Base-by-base conservation (phyloP, 2,797 vertebrate genomes). In the Gobionotothen gibberifrons region DNA sequence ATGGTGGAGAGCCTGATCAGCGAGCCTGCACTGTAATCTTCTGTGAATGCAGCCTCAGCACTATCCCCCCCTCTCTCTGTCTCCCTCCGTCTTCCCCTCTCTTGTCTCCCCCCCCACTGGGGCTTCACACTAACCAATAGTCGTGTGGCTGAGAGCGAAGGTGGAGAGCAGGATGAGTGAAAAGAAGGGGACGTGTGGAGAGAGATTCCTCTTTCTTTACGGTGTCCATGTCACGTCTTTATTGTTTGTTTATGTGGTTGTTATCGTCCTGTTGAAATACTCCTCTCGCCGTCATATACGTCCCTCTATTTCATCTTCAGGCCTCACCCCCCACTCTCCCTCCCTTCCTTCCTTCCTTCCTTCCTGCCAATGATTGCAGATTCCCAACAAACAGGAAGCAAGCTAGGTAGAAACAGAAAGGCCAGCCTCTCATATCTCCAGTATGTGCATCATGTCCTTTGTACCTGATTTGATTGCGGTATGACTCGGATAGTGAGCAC, bases 11-110 rank as follows among this genome's bases (percentile, higher is more conserved):
- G 87, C 72, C 80, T 81, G 86, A 90, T 89, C 84, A 81, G 81
- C 72, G 75, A 90, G 85, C 78, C 86, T 82, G 74, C 76, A 74
- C 76, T 82, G 83, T 90, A 90, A 93, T 93, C 88, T 87, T 63
- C 77, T 70, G 75, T 78, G 83, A 87, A 89, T 89, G 93, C 91
- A 82, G 90, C 86, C 85, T 94, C 94, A 93, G 93, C 91, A 93
- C 84, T 91, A 79, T 92, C 79, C 83, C 79, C 83, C 83, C 79
- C 89, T 83, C 79, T 89, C 81, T 88, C 74, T 91, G 85, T 85
- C 82, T 61, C 87, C 82, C 88, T 90, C 73, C 87, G 74, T 85
- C 72, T 69, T 83, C 74, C 89, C 85, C 74, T 87, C 22, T 61
- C 59, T 72, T 78, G 85, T 74, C 78, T 83, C 84, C 84, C 26